Evolutionary conservation across 2,113 vertebrate species (phyloP).

Genomic region (Cryptotis parvus): DNA sequence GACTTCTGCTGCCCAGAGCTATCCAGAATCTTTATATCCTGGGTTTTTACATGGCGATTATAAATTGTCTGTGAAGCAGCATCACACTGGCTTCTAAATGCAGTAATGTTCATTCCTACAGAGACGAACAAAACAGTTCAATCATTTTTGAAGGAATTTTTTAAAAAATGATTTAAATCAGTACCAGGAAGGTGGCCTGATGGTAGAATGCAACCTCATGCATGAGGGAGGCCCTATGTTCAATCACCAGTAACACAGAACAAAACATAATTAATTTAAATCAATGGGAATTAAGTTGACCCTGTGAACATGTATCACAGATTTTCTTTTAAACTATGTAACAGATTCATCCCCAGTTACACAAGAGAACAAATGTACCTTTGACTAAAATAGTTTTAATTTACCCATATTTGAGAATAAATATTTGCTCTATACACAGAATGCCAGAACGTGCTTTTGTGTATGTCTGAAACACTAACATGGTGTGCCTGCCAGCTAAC

Average conservation of each 20-base stretch:
- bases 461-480: slow-evolving; percentile 17
- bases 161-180: background rate
- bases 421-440: background rate
- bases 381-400: slow-evolving; percentile 47
- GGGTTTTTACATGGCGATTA: slow-evolving; percentile 87
- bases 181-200: background rate
- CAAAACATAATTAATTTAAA: background rate
- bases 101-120: slow-evolving; percentile 83
- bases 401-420: background rate
- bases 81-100: slow-evolving; percentile 89
- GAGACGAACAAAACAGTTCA: slow-evolving; percentile 24
- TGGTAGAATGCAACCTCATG: too few relatives aligned
- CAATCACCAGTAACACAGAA: too few relatives aligned
- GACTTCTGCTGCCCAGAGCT: slow-evolving; percentile 87
- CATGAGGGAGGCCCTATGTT: too few relatives aligned
- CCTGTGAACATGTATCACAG: slow-evolving; percentile 17
- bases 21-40: slow-evolving; percentile 88
- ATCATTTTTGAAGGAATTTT: slow-evolving; percentile 49
- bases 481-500: slow-evolving; percentile 1
- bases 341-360: slow-evolving; percentile 6
- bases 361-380: background rate
- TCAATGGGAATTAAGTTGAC: background rate
- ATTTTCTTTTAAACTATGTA: slow-evolving; percentile 22
- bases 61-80: slow-evolving; percentile 93
- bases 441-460: background rate